These are phyloP conservation scores for Habrosyne pyritoides DNA, from an alignment of 2,888 invertebrate species.

Conservation along the genomic window DNA sequence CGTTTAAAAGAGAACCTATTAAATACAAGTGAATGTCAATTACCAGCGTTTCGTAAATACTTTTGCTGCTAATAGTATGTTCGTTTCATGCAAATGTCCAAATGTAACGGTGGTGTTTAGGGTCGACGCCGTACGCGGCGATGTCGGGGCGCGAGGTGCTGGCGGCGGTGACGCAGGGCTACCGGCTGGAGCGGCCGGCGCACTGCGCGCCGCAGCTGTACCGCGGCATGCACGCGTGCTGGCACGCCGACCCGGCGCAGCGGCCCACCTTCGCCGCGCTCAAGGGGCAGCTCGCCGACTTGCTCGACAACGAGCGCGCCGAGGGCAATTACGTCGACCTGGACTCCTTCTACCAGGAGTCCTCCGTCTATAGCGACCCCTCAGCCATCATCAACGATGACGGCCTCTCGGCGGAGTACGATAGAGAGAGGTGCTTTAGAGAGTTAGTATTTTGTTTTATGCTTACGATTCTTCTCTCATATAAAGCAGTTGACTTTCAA, in stretches of 20 bases:
- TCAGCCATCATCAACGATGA: constrained; percentile 80
- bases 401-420: constrained; percentile 76
- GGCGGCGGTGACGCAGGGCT: constrained; percentile 89
- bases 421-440: constrained; percentile 72
- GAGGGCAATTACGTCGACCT: constrained; percentile 87
- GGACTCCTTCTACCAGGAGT: constrained; percentile 86
- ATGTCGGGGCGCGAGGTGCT: constrained; percentile 93
- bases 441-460: constrained; percentile 65
- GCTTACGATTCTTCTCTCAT: too few species aligned
- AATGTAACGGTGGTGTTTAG: too few species aligned
- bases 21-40: too few species aligned
- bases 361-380: constrained; percentile 82
- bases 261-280: constrained; percentile 88
- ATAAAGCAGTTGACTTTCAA: too few species aligned
- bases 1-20: too few species aligned
- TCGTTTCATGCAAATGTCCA: too few species aligned
- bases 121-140: constrained; percentile 93
- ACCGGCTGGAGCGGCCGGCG: constrained; percentile 89
- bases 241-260: constrained; percentile 87
- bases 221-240: constrained; percentile 80
- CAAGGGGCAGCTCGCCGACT: constrained; percentile 82
- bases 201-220: constrained; percentile 87
- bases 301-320: constrained; percentile 84
- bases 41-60: too few species aligned
- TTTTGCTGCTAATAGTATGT: too few species aligned